Evolutionary conservation across 2,888 invertebrate species (phyloP).

Genomic region (Trilocha varians): DNA sequence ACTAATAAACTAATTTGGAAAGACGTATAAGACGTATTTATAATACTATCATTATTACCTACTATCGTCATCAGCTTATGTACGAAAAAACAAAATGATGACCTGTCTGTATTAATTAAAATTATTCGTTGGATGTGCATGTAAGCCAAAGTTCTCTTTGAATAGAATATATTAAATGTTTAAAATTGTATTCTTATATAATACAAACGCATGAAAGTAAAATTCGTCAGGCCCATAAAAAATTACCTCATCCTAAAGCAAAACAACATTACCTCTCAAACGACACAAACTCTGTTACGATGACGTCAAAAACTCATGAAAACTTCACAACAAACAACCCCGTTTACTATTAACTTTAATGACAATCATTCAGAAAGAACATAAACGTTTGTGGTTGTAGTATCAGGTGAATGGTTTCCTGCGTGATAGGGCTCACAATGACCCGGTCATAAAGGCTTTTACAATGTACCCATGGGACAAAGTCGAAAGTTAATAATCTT

Average conservation of each 20-base stretch:
- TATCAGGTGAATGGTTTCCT: constrained; percentile 26
- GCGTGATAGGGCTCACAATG: constrained; percentile 24
- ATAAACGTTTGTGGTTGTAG: constrained; percentile 23
- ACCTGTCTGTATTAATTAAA: too few species aligned
- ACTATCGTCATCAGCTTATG: too few species aligned
- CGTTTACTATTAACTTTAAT: background rate
- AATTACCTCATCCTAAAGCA: background rate
- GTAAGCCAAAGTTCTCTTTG: too few species aligned
- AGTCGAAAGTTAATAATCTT: constrained; percentile 15
- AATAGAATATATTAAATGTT: too few species aligned
- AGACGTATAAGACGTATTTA: too few species aligned
- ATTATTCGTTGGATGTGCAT: too few species aligned
- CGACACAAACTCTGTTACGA: background rate
- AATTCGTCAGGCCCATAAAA: too few species aligned
- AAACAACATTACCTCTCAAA: background rate
- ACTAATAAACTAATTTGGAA: too few species aligned
- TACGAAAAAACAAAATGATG: too few species aligned
- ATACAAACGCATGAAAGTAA: too few species aligned
- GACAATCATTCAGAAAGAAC: constrained; percentile 12
- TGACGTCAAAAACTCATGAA: background rate
- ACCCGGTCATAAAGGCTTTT: constrained; percentile 26
- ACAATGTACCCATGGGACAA: constrained; percentile 15
- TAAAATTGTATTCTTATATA: too few species aligned
- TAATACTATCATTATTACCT: too few species aligned
- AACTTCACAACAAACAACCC: background rate